A percentile compares a stretch with the other conserved stretches of the same genome.
Evolutionary conservation across 2,113 vertebrate genomes (phyloP).

Genomic region (Toxostoma redivivum): DNA sequence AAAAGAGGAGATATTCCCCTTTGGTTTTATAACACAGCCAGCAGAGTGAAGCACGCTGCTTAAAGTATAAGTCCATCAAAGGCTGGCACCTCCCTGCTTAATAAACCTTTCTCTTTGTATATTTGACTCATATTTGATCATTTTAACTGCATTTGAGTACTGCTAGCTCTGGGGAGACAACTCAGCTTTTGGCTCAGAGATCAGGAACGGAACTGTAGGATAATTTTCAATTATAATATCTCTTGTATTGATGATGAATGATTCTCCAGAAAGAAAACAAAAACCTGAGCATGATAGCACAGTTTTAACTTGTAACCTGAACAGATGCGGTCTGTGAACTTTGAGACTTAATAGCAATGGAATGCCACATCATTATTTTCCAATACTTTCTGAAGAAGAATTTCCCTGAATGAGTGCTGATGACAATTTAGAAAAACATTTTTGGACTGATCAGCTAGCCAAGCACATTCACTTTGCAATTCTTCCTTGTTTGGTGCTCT

Average conservation of each 20-base stretch:
- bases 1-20: neutral
- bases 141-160: slow-evolving; percentile 13
- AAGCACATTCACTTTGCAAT: neutral
- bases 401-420: neutral
- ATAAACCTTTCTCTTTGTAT: slow-evolving; percentile 35
- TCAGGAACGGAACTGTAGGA: neutral
- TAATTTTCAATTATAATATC: slow-evolving; percentile 36
- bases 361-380: slow-evolving; percentile 34
- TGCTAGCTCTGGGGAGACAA: slow-evolving; percentile 19
- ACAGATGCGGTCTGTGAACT: slow-evolving; percentile 9
- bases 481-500: neutral
- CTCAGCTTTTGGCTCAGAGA: slow-evolving; percentile 31
- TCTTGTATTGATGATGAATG: slow-evolving; percentile 47
- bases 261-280: slow-evolving; percentile 48
- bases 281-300: slow-evolving; percentile 2
- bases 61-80: slow-evolving; percentile 17
- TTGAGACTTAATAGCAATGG: slow-evolving; percentile 3
- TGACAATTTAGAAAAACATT: neutral
- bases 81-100: slow-evolving; percentile 2
- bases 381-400: neutral
- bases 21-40: neutral
- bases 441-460: neutral
- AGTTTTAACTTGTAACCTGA: slow-evolving; percentile 54
- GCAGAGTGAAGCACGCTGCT: neutral
- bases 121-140: slow-evolving; percentile 33